Percentiles rank a stretch among this genome's conserved stretches.
phyloP scores from a whole-genome alignment of 2,797 vertebrate species.

The Hemibagrus guttatus region DNA sequence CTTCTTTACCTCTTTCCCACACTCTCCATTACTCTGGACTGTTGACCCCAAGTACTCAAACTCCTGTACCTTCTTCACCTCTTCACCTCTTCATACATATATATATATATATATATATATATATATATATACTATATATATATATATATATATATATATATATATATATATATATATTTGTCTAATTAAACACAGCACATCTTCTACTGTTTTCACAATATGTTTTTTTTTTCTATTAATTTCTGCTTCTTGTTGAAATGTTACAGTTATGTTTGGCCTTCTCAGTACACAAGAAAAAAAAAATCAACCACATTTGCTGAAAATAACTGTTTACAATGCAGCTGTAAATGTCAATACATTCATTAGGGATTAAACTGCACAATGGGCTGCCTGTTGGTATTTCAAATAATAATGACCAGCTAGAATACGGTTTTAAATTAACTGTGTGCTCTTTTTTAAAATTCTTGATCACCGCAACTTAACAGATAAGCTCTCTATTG shows the following conservation, averaged over 20 bases:
- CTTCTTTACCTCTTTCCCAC: no score
- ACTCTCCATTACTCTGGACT: no score
- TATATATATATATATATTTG: no score
- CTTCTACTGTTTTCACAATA: neutral
- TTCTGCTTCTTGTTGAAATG: neutral
- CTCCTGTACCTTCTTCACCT: no score
- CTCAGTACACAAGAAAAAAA: neutral
- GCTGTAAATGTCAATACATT: conserved; percentile 14
- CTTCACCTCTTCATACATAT: no score
- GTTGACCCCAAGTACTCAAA: no score
- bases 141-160: no score
- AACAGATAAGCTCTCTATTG: neutral
- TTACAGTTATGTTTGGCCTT: neutral
- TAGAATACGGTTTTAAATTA: neutral
- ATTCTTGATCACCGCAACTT: neutral
- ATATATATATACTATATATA: no score
- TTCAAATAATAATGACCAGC: neutral
- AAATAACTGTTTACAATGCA: neutral
- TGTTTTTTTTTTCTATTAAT: neutral
- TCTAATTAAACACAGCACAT: neutral
- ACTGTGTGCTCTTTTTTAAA: neutral
- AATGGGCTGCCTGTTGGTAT: neutral
- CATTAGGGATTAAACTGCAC: neutral
- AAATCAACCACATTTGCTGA: neutral
- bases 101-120: no score